Percentiles rank a stretch among this genome's conserved stretches.
These are phyloP conservation scores for Pygocentrus nattereri DNA, from an alignment of 2,797 vertebrate genomes.

Conservation along the genomic window DNA sequence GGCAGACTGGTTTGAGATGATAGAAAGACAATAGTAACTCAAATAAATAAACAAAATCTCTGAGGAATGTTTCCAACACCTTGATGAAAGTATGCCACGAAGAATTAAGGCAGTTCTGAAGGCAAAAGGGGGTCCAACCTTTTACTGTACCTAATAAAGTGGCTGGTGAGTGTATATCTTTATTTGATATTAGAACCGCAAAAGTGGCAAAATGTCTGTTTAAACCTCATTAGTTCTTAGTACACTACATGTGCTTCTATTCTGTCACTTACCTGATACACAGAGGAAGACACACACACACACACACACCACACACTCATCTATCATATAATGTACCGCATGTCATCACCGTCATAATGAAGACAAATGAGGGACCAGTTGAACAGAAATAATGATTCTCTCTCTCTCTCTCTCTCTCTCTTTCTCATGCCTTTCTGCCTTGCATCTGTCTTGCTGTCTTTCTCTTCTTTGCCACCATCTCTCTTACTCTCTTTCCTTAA, in stretches of 20 bases:
- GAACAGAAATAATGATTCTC: neutral
- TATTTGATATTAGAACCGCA: neutral
- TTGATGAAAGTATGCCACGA: too few relatives aligned
- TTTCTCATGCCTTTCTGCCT: neutral
- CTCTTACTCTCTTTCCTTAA: too few relatives aligned
- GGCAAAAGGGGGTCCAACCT: too few relatives aligned
- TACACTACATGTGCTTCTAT: neutral
- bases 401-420: neutral
- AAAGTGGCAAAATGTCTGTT: neutral
- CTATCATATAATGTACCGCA: neutral
- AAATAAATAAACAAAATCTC: too few relatives aligned
- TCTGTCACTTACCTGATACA: neutral
- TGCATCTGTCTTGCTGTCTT: neutral
- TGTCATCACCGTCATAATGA: slow-evolving; percentile 6
- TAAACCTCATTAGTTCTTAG: neutral
- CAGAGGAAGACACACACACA: neutral
- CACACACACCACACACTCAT: slow-evolving; percentile 5
- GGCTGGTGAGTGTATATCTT: too few relatives aligned
- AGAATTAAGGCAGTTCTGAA: too few relatives aligned
- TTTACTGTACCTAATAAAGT: too few relatives aligned
- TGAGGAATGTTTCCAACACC: too few relatives aligned
- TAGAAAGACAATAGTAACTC: too few relatives aligned
- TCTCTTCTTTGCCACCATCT: too few relatives aligned
- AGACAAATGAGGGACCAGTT: neutral
- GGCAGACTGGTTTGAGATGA: too few relatives aligned